Base-by-base conservation (phyloP, 2,113 vertebrate species). In the Clarias gariepinus region DNA sequence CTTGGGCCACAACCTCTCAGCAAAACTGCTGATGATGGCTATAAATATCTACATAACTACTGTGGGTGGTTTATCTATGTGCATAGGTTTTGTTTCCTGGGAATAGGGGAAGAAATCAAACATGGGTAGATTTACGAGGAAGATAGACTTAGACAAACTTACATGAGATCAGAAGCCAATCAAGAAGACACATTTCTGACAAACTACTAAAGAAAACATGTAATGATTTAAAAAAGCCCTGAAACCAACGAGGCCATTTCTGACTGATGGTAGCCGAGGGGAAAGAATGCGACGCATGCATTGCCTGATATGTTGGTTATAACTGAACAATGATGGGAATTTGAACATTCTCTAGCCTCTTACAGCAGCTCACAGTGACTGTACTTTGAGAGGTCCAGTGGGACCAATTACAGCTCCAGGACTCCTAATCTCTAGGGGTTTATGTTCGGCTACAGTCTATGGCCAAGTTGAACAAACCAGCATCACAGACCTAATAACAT, bases 351-450 rank as follows among this genome's bases (percentile, higher is more conserved):
- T 85, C 84, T 61, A 66, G 47, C 25, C 25, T 53, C 63, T 79
- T 57, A 83, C 52, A 53, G 57, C 58, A 88, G 57, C 8, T 12
- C 52, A 47, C 30, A 66, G 52, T 87, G 82, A 60, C 76, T 89
- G 85, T 58, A 84, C 77, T 78, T 76, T 15, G 0, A 47, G 36
- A 84, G 55, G 28, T 82, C 68, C 74, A 87, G 16, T 41, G 85
- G 36, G 88, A 74, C 88, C 77, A 89, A 85, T 87, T 87, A 89
- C 52, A 77, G n/a, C 68, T 60, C 57, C 21, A 61, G 47, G 23
- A 16, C 23, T 28, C 57, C 18, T 71, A 77, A 61, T 85, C 83
- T 85, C 83, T 23, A 3, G 60, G 83, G 69, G n/a, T 36, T 47
- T 16, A 88, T 86, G 79, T 36, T 58, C 36, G 25, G 64, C 55